Evolutionary conservation across 2,797 vertebrate species (phyloP).

Genomic region (Staurois parvus): DNA sequence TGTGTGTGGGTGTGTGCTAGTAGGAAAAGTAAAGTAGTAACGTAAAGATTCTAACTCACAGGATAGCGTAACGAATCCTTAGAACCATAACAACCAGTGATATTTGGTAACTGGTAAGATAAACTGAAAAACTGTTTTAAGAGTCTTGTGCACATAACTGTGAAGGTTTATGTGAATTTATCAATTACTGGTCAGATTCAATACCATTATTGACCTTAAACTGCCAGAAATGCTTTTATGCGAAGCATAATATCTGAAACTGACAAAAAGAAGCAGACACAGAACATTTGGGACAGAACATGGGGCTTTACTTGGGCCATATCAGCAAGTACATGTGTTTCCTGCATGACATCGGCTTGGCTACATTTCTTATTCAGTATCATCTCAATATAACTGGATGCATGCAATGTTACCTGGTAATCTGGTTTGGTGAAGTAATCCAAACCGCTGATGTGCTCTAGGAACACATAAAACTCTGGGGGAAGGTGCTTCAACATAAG

Average conservation of each 20-base stretch:
- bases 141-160: too few relatives aligned
- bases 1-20: too few relatives aligned
- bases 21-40: too few relatives aligned
- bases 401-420: conserved; percentile 87
- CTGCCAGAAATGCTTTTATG: too few relatives aligned
- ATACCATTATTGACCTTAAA: too few relatives aligned
- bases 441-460: conserved; percentile 92
- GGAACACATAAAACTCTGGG: conserved; percentile 89
- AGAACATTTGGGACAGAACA: neutral
- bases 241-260: neutral
- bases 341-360: neutral
- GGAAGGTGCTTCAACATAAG: conserved; percentile 98
- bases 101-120: too few relatives aligned
- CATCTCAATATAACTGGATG: neutral
- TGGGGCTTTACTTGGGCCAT: neutral
- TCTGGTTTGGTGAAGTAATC: conserved; percentile 99
- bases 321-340: neutral
- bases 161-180: too few relatives aligned
- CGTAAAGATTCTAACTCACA: too few relatives aligned
- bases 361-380: neutral
- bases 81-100: too few relatives aligned
- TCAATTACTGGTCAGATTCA: too few relatives aligned
- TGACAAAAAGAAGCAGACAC: neutral
- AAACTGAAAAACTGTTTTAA: too few relatives aligned
- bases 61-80: too few relatives aligned